phyloP scores from a whole-genome alignment of 2,888 invertebrate genomes.

The Lasioglossum zephyrum region DNA sequence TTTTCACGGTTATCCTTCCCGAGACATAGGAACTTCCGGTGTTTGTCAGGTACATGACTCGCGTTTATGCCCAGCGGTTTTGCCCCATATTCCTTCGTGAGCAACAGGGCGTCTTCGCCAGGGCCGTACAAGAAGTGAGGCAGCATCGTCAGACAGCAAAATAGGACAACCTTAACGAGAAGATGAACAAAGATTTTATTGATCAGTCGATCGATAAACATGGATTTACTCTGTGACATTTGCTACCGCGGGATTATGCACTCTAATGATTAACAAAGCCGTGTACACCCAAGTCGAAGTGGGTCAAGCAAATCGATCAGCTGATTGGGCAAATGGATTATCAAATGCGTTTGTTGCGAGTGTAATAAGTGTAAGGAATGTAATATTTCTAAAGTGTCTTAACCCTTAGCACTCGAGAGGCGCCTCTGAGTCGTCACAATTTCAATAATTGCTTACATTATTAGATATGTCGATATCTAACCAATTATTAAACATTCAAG shows the following conservation, averaged over 20 bases:
- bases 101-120: slow-evolving; percentile 87
- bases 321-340: neutral
- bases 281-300: neutral
- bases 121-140: slow-evolving; percentile 90
- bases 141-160: slow-evolving; percentile 88
- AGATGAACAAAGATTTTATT: neutral
- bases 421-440: too few species aligned
- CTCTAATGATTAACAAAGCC: neutral
- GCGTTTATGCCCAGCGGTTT: slow-evolving; percentile 81
- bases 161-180: slow-evolving; percentile 85
- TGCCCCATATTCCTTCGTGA: slow-evolving; percentile 87
- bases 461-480: too few species aligned
- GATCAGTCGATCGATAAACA: neutral
- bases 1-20: slow-evolving; percentile 76
- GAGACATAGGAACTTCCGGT: slow-evolving; percentile 87
- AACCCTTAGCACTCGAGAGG: too few species aligned
- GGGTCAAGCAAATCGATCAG: neutral
- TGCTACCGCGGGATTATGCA: neutral
- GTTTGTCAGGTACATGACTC: slow-evolving; percentile 85
- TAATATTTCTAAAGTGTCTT: neutral
- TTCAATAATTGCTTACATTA: too few species aligned
- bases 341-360: neutral
- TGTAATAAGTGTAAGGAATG: neutral
- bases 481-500: too few species aligned
- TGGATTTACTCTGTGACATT: neutral